phyloP scores from a whole-genome alignment of 64 coral and sea anemone species.

The Stylophora pistillata region DNA sequence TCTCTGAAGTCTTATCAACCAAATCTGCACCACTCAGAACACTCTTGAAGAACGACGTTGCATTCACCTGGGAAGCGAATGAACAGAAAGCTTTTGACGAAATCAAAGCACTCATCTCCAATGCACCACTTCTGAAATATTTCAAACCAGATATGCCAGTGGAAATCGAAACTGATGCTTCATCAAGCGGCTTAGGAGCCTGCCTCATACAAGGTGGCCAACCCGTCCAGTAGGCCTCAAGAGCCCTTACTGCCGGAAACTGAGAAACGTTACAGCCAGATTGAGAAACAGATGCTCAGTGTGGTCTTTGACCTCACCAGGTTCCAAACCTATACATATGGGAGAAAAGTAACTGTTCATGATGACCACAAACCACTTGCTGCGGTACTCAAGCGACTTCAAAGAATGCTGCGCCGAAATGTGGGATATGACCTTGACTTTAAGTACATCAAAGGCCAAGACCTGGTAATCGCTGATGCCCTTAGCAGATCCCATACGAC shows the following conservation, averaged over 20 bases:
- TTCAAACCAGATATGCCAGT: conserved; percentile 22
- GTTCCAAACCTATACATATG: conserved; percentile 38
- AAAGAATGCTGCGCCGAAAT: conserved; percentile 18
- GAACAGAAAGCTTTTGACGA: conserved; percentile 46
- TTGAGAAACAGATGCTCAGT: background rate
- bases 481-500: background rate
- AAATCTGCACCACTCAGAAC: conserved; percentile 29
- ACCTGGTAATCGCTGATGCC: too few species aligned
- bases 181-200: too few species aligned
- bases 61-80: conserved; percentile 16
- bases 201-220: too few species aligned
- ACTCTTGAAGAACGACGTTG: conserved; percentile 6
- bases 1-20: conserved; percentile 40
- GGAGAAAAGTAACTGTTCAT: conserved; percentile 14
- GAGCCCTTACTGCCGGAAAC: too few species aligned
- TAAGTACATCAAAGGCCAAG: too few species aligned
- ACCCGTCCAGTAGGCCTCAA: too few species aligned
- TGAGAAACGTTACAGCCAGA: background rate
- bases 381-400: background rate
- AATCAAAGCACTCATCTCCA: conserved; percentile 12
- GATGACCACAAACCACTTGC: conserved; percentile 38
- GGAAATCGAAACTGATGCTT: conserved; percentile 26
- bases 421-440: conserved; percentile 17
- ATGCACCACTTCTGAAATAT: conserved; percentile 40
- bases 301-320: conserved; percentile 9